Conservation (phyloP, 2,888 invertebrate genomes). For the Eupithecia subfuscata region DNA sequence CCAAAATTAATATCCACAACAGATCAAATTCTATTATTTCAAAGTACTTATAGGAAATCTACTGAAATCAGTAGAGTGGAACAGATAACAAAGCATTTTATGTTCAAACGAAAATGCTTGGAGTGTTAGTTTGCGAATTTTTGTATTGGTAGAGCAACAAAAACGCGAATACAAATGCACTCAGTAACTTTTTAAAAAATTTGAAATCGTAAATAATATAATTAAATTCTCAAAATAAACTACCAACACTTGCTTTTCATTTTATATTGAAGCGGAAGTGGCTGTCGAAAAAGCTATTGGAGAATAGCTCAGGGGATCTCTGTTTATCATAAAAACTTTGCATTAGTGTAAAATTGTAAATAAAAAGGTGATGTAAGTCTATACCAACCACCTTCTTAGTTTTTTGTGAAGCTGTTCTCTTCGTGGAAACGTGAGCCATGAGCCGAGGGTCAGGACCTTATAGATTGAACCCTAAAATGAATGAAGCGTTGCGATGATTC, state of each 20-base stretch:
- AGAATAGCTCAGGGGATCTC: not conserved
- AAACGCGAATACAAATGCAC: not conserved
- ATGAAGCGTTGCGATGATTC: conserved; percentile 61
- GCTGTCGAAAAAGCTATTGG: conserved; percentile 6
- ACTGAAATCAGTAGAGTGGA: conserved; percentile 29
- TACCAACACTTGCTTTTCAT: not conserved
- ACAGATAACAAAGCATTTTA: conserved; percentile 17
- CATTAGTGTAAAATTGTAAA: not conserved
- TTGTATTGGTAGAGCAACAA: too few species aligned
- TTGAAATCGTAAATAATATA: not conserved
- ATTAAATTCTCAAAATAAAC: not conserved
- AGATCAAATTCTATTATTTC: conserved; percentile 61
- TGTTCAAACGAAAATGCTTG: not conserved
- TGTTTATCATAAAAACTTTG: conserved; percentile 14
- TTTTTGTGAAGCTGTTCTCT: conserved; percentile 20
- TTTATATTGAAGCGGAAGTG: conserved; percentile 15
- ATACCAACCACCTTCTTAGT: not conserved
- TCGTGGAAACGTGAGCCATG: conserved; percentile 33
- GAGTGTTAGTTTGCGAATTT: not conserved
- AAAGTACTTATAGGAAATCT: conserved; percentile 33
- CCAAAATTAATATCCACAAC: conserved; percentile 72
- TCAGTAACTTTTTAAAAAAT: not conserved
- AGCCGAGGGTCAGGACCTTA: conserved; percentile 32
- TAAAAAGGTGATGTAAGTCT: conserved; percentile 13
- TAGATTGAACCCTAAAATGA: conserved; percentile 49